Base-by-base conservation (phyloP, 2,113 vertebrate genomes). In the Ammodramus savannarum region DNA sequence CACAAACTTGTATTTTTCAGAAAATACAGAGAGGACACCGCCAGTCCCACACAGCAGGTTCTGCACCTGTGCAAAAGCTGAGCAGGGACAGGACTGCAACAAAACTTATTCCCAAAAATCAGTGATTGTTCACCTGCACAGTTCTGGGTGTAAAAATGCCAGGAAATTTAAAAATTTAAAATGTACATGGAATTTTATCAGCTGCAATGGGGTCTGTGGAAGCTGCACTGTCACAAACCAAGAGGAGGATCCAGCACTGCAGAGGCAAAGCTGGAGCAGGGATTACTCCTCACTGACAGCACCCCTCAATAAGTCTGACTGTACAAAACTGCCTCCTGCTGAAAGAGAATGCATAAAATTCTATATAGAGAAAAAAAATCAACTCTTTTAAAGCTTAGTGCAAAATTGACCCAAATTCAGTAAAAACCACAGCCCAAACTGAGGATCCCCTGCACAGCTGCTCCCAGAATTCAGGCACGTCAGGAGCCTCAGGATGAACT, bases 11-110 rank as follows among this genome's bases (percentile, higher is more conserved):
- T 1, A 5, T 20, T 74, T 27, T 12, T 21, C 34, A 44, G 34
- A 22, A 25, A 55, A 18, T 0, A 3, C 26, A 4, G 0, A 22
- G 15, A 3, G 20, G 31, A 22, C 32, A 34, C 18, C 4, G 1
- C 2, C 34, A 10, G 52, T 5, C 16, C n/a, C 3, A 10, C 32
- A 12, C 25, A 6, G 0, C 51, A 21, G 27, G 34, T 34, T 58
- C 44, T 51, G 54, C 1, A 15, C 9, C 34, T 4, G 29, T 14
- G 32, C 1, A 4, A 61, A 18, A 72, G 49, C 44, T 59, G 5
- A 1, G 16, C 22, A 55, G 61, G 1, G 43, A 10, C 27, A 39
- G 1, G 16, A n/a, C 11, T 44, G 16, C 18, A 68, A 13, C 23
- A 63, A 5, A 27, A 23, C 13, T 13, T 2, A 36, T 5, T 29